Conservation (phyloP, 2,797 vertebrate genomes). For the Anomalospiza imberbis region DNA sequence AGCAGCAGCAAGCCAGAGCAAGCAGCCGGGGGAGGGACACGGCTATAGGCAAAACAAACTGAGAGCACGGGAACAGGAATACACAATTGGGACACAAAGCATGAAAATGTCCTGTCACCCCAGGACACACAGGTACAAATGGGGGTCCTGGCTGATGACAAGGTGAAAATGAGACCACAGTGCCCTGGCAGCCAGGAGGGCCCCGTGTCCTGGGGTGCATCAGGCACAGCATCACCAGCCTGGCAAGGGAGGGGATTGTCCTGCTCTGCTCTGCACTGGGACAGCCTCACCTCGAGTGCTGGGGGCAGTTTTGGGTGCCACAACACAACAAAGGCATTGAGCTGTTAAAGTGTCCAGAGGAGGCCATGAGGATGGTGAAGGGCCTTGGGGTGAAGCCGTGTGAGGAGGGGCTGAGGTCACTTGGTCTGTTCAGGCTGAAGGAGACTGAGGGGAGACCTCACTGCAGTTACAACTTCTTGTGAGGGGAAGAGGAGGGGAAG, state of each 20-base stretch:
- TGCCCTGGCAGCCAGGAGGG: not conserved
- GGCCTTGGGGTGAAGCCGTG: rapidly evolving
- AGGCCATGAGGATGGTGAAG: not conserved
- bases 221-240: not conserved
- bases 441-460: not conserved
- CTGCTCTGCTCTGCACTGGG: not conserved
- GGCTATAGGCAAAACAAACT: no score
- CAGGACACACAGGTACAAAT: not conserved
- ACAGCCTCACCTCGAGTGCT: not conserved
- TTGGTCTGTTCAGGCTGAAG: not conserved
- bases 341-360: not conserved
- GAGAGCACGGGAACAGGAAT: no score
- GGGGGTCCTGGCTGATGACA: rapidly evolving
- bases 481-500: not conserved
- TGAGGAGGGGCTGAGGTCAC: not conserved
- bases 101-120: no score
- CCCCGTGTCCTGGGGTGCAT: not conserved
- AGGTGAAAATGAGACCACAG: rapidly evolving
- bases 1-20: no score
- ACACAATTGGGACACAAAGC: no score
- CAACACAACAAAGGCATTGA: not conserved
- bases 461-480: rapidly evolving
- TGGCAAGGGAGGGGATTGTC: not conserved
- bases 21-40: no score
- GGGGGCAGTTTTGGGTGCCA: not conserved